Percentiles rank a stretch among this genome's conserved stretches.
Conservation (phyloP, 2,113 vertebrate species). For the Istiophorus platypterus region DNA sequence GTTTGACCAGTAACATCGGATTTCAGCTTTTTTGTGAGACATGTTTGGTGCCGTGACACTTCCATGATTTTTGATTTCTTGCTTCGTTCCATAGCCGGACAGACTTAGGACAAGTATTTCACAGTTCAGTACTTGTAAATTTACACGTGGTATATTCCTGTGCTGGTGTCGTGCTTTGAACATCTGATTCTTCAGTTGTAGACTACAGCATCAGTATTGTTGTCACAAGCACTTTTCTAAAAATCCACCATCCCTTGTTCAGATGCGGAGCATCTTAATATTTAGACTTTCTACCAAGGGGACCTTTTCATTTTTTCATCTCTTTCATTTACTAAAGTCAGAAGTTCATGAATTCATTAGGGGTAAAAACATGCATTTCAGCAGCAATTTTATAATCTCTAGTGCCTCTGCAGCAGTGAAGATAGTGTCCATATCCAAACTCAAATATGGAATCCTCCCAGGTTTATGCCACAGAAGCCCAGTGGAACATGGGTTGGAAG, state of each 20-base stretch:
- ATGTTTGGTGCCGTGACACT: not conserved
- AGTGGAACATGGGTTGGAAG: slow-evolving; percentile 49
- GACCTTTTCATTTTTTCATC: not conserved
- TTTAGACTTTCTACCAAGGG: not conserved
- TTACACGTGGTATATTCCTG: no score
- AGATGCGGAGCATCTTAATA: not conserved
- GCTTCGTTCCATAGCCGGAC: not conserved
- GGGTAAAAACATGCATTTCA: slow-evolving; percentile 24
- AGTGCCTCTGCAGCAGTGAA: slow-evolving; percentile 13
- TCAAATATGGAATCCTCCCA: slow-evolving; percentile 17
- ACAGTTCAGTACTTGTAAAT: no score
- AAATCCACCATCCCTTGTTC: not conserved
- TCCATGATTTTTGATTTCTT: no score
- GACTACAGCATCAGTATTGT: no score
- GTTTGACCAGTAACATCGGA: not conserved
- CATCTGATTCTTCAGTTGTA: no score
- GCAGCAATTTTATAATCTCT: slow-evolving; percentile 4
- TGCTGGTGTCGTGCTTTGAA: no score
- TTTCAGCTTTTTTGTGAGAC: not conserved
- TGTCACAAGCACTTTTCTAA: no score
- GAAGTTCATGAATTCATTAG: slow-evolving; percentile 31
- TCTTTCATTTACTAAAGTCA: slow-evolving; percentile 8
- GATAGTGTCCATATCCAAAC: slow-evolving; percentile 22
- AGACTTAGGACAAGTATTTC: not conserved
- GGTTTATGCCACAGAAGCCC: slow-evolving; percentile 36